phyloP scores from a whole-genome alignment of 2,888 invertebrate genomes.

The Palloptera scutellata region DNA sequence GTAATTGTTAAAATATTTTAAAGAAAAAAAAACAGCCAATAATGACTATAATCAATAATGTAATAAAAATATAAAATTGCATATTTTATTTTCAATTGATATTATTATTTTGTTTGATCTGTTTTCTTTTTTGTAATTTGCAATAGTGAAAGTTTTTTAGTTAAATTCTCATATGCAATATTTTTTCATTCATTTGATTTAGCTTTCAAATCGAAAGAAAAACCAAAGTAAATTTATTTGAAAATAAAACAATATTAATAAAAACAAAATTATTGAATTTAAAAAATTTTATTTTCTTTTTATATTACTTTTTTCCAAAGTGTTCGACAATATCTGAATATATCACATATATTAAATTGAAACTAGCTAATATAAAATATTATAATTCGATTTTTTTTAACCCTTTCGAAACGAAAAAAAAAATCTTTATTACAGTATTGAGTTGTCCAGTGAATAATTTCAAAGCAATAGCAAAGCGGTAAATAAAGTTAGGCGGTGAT shows the following conservation, averaged over 20 bases:
- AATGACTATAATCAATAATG: not conserved
- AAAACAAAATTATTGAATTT: not conserved
- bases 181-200: slow-evolving; percentile 22
- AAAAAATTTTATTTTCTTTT: not conserved
- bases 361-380: no score
- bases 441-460: no score
- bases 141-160: slow-evolving; percentile 10
- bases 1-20: slow-evolving; percentile 32
- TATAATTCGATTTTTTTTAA: no score
- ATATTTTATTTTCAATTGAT: slow-evolving; percentile 4
- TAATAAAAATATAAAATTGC: no score
- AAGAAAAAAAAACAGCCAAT: not conserved
- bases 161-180: slow-evolving; percentile 18
- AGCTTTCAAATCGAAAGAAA: not conserved
- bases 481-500: slow-evolving; percentile 53
- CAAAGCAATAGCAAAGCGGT: not conserved
- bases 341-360: no score
- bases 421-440: no score
- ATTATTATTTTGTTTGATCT: slow-evolving; percentile 21
- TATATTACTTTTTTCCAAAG: not conserved
- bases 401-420: no score
- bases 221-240: no score
- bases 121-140: slow-evolving; percentile 14
- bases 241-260: not conserved
- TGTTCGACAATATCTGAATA: not conserved